Base-by-base conservation (phyloP, 2,888 invertebrate genomes). In the Lysandra coridon region DNA sequence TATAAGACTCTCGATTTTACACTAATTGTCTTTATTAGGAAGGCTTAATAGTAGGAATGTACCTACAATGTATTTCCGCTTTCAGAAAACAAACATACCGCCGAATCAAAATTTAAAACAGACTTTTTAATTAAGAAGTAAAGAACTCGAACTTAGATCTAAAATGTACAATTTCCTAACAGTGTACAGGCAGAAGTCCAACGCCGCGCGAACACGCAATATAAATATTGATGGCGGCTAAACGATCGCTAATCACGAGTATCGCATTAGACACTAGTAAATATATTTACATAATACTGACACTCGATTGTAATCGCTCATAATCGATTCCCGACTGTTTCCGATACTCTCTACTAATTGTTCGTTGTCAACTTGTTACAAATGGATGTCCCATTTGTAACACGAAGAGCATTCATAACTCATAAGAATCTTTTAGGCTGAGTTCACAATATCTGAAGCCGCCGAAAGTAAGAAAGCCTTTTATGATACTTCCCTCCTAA, bases 191-290 rank as follows among this genome's bases (percentile, higher is more conserved):
- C 17, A 57, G 78, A 84, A 83, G 82, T 81, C 79, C 86, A 88
- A 89, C 87, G 86, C 84, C 84, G 83, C 85, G 84, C 83, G 85
- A 87, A 84, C 91, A 92, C 90, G 90, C 90, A 86, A 85, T 89
- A 92, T 92, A 90, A 92, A 92, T 92, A 93, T 92, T 89, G 87
- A 92, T 91, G 87, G 85, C 85, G 86, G 88, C 88, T 92, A 93
- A 92, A 91, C 91, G 92, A 87, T 91, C 90, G 85, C 88, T 92
- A 91, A 92, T 91, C 89, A 90, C 90, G 86, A 85, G 83, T 84
- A 85, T 86, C 89, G 89, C 88, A 89, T 88, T 88, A 84, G 53
- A 30, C 64, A 64, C 64, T 23, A 7, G 64, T 64, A 30, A 64
- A 64, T 64, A 64, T 23, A 64, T 64, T 30, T 30, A 30, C 64